phyloP scores from a whole-genome alignment of 2,888 invertebrate species.

The Orchesellides sinensis region DNA sequence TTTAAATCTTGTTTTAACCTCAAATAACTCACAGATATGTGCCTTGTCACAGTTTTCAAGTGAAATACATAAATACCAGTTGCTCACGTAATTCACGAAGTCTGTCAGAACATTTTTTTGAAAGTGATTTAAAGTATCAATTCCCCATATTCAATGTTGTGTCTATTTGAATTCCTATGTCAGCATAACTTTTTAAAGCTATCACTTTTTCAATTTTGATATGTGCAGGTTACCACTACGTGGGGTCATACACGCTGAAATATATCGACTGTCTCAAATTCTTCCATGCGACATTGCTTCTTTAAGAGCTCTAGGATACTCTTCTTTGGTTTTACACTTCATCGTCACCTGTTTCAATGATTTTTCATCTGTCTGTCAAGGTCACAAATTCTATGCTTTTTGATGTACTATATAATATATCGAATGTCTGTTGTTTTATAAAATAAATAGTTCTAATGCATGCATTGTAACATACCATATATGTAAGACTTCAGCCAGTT shows the following conservation, averaged over 20 bases:
- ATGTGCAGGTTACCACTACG: conserved; percentile 2
- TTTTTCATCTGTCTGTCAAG: conserved; percentile 12
- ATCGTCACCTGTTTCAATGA: background rate
- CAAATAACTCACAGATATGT: no score
- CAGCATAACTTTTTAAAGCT: background rate
- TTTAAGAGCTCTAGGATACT: no score
- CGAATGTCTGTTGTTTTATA: no score
- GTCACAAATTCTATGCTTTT: background rate
- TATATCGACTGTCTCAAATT: conserved; percentile 40
- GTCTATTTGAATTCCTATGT: conserved; percentile 98
- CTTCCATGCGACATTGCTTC: conserved; percentile 31
- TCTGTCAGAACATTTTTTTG: no score
- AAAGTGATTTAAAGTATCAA: no score
- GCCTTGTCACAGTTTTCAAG: no score
- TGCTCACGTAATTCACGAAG: no score
- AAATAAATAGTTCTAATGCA: background rate
- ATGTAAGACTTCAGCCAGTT: no score
- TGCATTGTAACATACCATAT: conserved; percentile 2
- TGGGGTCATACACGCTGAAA: background rate
- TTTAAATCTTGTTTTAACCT: no score
- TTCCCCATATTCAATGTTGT: no score
- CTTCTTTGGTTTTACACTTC: background rate
- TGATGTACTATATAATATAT: no score
- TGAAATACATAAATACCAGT: no score
- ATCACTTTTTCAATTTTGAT: background rate